Evolutionary conservation across 2,888 invertebrate genomes (phyloP), one percentile per base, ranked within the genome.

Genomic region (Synanthedon tipuliformis): DNA sequence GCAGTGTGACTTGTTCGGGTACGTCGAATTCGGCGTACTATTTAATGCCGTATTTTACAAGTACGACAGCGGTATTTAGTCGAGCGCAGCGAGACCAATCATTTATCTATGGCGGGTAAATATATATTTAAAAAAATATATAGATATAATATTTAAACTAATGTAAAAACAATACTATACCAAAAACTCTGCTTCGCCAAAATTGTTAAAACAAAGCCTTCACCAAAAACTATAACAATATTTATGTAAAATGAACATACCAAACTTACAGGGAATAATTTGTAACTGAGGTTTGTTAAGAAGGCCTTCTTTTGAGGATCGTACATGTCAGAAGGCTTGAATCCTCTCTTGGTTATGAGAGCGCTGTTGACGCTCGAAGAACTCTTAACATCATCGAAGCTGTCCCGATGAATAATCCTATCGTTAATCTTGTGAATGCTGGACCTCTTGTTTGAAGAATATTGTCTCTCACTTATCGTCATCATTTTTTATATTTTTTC

Each of bases 261-360:
- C 92, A 92, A 90, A 78, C 92, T 92, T 85, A 93, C 90, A 88
- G 93, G 94, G 78, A 94, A 94, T 75, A 96, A 92, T 83, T 93
- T 92, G 74, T 92, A 91, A 71, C 95, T 94, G 74, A 96, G 89
- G 71, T 91, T 91, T 52, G 93, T 92, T 62, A 96, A 89, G 78
- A 95, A 94, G 68, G 92, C 91, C 74, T 91, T 91, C 81, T 95
- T 95, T 62, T 88, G 88, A 1, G 95, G 95, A 81, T 96, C 95
- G 71, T 92, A 92, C 78, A 91, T 90, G 80, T 96, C 95, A 2
- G 95, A 95, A 1, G 95, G 95, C 68, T 94, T 94, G 81, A 94
- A 94, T 41, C 95, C 94, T 40, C 95, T 89, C 59, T 90, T 89
- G 52, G 90, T 91, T 69, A 94, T 90, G 57, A 94, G 88, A 13